Conservation (phyloP, 1,140 invertebrate species). For the Proctacanthus coquilletti region DNA sequence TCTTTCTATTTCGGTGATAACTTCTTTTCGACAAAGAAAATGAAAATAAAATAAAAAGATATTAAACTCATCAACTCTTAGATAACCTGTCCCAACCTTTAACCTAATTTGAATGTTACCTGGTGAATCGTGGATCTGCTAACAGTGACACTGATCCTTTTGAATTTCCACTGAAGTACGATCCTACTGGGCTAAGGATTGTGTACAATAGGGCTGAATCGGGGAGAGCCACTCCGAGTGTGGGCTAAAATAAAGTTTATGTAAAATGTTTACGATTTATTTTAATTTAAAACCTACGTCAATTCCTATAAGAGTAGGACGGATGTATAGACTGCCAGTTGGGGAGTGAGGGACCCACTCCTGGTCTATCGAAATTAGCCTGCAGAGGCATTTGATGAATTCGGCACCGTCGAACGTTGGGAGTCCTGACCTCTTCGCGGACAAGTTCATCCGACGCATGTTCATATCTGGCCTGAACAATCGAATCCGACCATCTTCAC, state of each 20-base stretch:
- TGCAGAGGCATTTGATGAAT: constrained; percentile 71
- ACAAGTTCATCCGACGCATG: constrained; percentile 80
- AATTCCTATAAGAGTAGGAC: constrained; percentile 92
- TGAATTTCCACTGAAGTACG: constrained; percentile 62
- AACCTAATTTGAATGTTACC: too few relatives aligned
- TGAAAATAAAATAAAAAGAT: too few relatives aligned
- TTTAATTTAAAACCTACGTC: constrained; percentile 58
- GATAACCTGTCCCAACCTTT: too few relatives aligned
- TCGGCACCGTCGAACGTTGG: constrained; percentile 83
- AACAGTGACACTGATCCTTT: constrained; percentile 50
- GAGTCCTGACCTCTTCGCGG: constrained; percentile 69
- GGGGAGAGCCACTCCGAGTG: constrained; percentile 74
- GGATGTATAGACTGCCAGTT: constrained; percentile 81
- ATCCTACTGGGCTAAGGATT: constrained; percentile 82
- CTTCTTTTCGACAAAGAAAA: too few relatives aligned
- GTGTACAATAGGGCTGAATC: constrained; percentile 79
- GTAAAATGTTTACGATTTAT: background rate
- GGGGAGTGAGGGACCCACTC: constrained; percentile 93
- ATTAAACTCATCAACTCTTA: too few relatives aligned
- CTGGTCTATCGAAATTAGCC: constrained; percentile 81
- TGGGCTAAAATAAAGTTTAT: constrained; percentile 45
- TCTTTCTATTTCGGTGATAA: too few relatives aligned
- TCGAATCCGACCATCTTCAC: constrained; percentile 79
- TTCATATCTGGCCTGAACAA: constrained; percentile 92
- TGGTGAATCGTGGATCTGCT: constrained; percentile 34